Evolutionary conservation across 2,888 invertebrate species (phyloP).

Genomic region (Sclerodermus sp.): DNA sequence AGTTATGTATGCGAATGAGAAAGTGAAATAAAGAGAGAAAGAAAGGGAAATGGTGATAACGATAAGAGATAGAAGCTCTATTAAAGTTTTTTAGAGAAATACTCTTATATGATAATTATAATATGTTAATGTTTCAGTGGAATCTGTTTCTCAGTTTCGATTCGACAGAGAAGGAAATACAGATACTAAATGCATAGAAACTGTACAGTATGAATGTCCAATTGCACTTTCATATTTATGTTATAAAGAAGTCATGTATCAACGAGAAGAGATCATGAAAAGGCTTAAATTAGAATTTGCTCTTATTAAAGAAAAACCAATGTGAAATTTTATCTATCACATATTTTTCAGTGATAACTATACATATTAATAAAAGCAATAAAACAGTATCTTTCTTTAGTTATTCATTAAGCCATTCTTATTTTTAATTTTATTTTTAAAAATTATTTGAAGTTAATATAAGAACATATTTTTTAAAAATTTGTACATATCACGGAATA

Average conservation of each 20-base stretch:
- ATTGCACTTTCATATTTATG: conserved; percentile 63
- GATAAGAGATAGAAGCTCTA: too few species aligned
- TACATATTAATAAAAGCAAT: too few species aligned
- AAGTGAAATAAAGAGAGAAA: too few species aligned
- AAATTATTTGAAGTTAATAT: not conserved
- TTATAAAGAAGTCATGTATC: conserved; percentile 61
- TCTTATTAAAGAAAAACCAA: conserved; percentile 1
- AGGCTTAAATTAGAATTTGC: conserved; percentile 43
- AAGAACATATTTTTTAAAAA: too few species aligned
- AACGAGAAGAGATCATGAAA: conserved; percentile 53
- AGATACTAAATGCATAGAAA: conserved; percentile 63
- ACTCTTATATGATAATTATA: too few species aligned
- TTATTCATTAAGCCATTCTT: not conserved
- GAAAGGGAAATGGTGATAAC: too few species aligned
- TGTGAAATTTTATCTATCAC: too few species aligned
- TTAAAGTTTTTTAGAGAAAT: too few species aligned
- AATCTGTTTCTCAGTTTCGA: conserved; percentile 65
- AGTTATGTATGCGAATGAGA: too few species aligned
- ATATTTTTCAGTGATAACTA: too few species aligned
- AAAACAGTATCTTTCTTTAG: not conserved
- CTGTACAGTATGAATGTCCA: conserved; percentile 67
- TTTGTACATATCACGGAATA: too few species aligned
- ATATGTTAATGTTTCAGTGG: conserved; percentile 59
- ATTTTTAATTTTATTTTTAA: not conserved
- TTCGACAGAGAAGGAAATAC: conserved; percentile 58